Conservation (phyloP, 2,797 vertebrate species). For the Rhyacichthys aspro region DNA sequence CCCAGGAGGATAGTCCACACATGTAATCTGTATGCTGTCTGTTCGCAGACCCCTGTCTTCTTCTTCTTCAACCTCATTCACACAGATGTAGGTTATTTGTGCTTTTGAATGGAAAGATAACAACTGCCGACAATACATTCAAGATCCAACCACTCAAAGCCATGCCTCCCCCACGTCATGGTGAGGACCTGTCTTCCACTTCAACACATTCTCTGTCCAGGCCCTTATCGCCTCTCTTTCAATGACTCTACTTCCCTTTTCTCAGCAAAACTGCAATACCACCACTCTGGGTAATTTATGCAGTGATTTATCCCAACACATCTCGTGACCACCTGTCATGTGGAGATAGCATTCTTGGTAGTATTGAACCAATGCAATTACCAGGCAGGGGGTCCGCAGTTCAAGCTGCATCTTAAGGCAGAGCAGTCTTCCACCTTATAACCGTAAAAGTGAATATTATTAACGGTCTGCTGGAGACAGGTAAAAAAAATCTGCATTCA, state of each 20-base stretch:
- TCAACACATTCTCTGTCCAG: slow-evolving; percentile 52
- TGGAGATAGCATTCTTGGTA: slow-evolving; percentile 60
- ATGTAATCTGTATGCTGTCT: slow-evolving; percentile 60
- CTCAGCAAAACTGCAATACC: slow-evolving; percentile 54
- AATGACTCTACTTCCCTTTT: slow-evolving; percentile 34
- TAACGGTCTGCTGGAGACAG: slow-evolving; percentile 26
- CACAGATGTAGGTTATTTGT: slow-evolving; percentile 59
- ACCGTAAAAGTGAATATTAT: slow-evolving; percentile 33
- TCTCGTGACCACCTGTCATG: slow-evolving; percentile 73
- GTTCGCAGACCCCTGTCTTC: slow-evolving; percentile 45
- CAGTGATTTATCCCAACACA: slow-evolving; percentile 67
- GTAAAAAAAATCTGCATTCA: slow-evolving; percentile 13
- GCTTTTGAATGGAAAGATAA: slow-evolving; percentile 67
- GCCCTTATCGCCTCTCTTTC: slow-evolving; percentile 47
- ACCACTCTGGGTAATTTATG: slow-evolving; percentile 57
- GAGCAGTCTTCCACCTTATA: slow-evolving; percentile 32
- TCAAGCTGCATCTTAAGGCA: slow-evolving; percentile 61
- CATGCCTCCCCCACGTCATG: slow-evolving; percentile 35
- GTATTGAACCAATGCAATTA: slow-evolving; percentile 67
- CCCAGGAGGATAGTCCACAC: slow-evolving; percentile 46
- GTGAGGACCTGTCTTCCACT: slow-evolving; percentile 37
- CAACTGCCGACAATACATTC: slow-evolving; percentile 52
- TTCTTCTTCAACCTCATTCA: slow-evolving; percentile 69
- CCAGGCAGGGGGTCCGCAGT: slow-evolving; percentile 50
- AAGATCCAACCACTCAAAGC: slow-evolving; percentile 43